Evolutionary conservation across 2,888 invertebrate genomes (phyloP), one percentile per base, ranked within the genome.

Genomic region (Hemistola chrysoprasaria): DNA sequence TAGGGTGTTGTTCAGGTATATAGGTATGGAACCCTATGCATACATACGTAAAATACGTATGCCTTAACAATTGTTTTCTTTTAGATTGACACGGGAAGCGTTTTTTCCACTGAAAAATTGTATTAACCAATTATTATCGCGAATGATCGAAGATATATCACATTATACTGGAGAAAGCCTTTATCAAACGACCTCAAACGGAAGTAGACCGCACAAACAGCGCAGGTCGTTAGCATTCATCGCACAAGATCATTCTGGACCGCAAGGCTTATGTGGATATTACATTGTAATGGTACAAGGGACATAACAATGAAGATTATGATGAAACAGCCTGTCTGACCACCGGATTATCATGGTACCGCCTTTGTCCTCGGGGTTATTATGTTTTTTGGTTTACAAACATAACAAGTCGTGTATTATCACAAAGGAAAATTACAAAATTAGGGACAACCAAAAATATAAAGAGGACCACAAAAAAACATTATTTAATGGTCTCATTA

Each of bases 221-320:
- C 27, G 27, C 27, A 23, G 50, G 47, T 68, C 69, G 62, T 78
- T 72, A 68, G 64, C 65, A 70, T 74, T 70, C 63, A 71, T 65
- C 50, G 56, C 53, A 46, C 53, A 58, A 63, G 56, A 54, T 59
- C 57, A 50, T 52, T 54, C 59, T 56, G 55, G 53, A 59, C n/a
- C 52, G 58, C 42, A 53, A 55, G 60, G 59, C 56, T 69, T 65
- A 64, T 47, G 57, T 41, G 49, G 60, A 68, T 69, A 70, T 61
- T 53, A 53, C 47, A 43, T 47, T 22, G 40, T 29, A 52, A 47
- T 47, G 46, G 48, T 51, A 38, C 29, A 24, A 37, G 43, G 50
- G 47, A 28, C 38, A 53, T 55, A 59, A 53, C 50, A 58, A 61
- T 51, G 31, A 52, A 55, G 45, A 62, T 62, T 56, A 59, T 50